These are phyloP conservation scores for Pandemis heparana DNA, from an alignment of 2,888 invertebrate genomes.

Conservation along the genomic window DNA sequence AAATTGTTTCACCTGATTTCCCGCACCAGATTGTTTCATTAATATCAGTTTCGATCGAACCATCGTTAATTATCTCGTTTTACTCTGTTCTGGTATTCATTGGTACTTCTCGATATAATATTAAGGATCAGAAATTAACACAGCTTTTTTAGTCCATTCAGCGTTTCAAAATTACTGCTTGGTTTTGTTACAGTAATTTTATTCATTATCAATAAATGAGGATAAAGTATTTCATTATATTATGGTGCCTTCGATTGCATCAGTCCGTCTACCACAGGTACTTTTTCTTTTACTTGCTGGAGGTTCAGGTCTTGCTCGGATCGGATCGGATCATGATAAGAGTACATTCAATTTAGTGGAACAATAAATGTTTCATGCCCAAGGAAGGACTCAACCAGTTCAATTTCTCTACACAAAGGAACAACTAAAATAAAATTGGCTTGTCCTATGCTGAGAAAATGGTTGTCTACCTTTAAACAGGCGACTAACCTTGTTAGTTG, in stretches of 20 bases:
- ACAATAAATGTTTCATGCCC: constrained; percentile 47
- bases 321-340: constrained; percentile 63
- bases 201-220: too few species aligned
- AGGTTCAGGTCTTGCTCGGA: too few species aligned
- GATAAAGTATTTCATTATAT: too few species aligned
- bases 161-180: background rate
- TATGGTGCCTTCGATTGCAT: too few species aligned
- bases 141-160: background rate
- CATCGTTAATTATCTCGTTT: constrained; percentile 9
- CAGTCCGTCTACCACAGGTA: too few species aligned
- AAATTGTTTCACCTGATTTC: constrained; percentile 14
- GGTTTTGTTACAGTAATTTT: too few species aligned
- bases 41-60: constrained; percentile 3
- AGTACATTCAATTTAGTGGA: too few species aligned
- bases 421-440: background rate
- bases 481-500: constrained; percentile 47
- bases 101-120: background rate
- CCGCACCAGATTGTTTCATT: constrained; percentile 10
- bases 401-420: constrained; percentile 60
- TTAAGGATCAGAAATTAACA: background rate
- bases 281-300: too few species aligned
- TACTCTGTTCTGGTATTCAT: background rate
- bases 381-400: constrained; percentile 56
- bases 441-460: constrained; percentile 19
- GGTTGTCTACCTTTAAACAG: constrained; percentile 50